Base-by-base conservation (phyloP, 2,797 vertebrate genomes). In the Mionectes olivaceus region DNA sequence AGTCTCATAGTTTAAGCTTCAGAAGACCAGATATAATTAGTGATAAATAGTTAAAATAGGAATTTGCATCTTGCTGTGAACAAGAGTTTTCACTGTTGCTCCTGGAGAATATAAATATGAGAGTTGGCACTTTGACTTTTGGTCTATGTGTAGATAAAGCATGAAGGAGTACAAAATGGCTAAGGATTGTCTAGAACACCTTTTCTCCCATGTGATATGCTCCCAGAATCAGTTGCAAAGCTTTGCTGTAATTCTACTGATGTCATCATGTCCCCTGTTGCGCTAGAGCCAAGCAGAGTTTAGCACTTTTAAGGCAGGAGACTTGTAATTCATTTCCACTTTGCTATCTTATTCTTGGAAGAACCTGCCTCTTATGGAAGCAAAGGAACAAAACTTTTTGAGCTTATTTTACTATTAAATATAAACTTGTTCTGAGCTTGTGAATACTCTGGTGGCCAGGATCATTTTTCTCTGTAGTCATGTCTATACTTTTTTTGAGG, bases 161-260 rank as follows among this genome's bases (percentile, higher is more conserved):
- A 22, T 21, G n/a, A 30, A 44, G 52, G 41, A 71, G 23, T 47
- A 8, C 14, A 46, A 87, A 87, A 65, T 28, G 32, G 37, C 7
- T n/a, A 17, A 19, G 39, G 6, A 15, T 44, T 83, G 55, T 32
- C 30, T 44, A 30, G 18, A 77, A 52, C 27, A 13, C 37, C 32
- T 52, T 50, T 55, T 39, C 11, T 53, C n/a, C 6, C 7, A 7
- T 0, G 0, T 60, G 22, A 25, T 61, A 21, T 46, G 27, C 19
- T 55, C 49, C 37, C 11, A 25, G 65, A 89, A 61, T 67, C 33
- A 17, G 19, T 28, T 73, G 39, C 76, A 73, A 52, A 63, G 27
- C 13, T 57, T 56, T 67, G 19, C 5, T 65, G 2, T 7, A 21
- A 39, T 69, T 60, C 17, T 56, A 35, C 13, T 46, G 11, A 13